Evolutionary conservation across 2,797 vertebrate genomes (phyloP).

Genomic region (Babyrousa celebensis): DNA sequence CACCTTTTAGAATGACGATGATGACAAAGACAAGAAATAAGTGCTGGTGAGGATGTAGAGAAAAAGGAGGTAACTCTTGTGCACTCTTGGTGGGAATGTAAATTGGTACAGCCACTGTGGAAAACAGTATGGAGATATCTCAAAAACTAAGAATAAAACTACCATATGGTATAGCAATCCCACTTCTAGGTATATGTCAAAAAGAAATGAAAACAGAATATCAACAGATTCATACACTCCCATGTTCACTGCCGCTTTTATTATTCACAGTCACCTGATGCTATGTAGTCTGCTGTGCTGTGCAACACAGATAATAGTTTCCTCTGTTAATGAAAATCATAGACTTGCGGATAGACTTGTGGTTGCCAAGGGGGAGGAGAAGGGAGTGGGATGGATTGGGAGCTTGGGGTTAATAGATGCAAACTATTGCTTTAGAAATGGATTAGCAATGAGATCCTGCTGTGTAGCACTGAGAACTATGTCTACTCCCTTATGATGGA

Average conservation of each 20-base stretch:
- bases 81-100: background rate
- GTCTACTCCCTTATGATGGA: too few relatives aligned
- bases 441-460: too few relatives aligned
- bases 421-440: too few relatives aligned
- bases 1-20: background rate
- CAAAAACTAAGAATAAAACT: background rate
- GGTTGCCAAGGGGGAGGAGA: too few relatives aligned
- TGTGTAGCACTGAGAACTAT: too few relatives aligned
- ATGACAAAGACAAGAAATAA: background rate
- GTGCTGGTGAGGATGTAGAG: background rate
- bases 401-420: too few relatives aligned
- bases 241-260: background rate
- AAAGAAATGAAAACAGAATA: background rate
- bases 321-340: background rate
- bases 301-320: background rate
- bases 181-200: background rate
- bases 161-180: background rate
- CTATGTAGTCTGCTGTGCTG: background rate
- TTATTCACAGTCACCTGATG: background rate
- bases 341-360: too few relatives aligned
- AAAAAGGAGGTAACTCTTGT: background rate
- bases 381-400: too few relatives aligned
- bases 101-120: background rate
- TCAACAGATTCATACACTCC: background rate
- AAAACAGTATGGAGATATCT: background rate